These are phyloP conservation scores for Epicauta chinensis DNA, from an alignment of 1,140 invertebrate species.

Conservation along the genomic window DNA sequence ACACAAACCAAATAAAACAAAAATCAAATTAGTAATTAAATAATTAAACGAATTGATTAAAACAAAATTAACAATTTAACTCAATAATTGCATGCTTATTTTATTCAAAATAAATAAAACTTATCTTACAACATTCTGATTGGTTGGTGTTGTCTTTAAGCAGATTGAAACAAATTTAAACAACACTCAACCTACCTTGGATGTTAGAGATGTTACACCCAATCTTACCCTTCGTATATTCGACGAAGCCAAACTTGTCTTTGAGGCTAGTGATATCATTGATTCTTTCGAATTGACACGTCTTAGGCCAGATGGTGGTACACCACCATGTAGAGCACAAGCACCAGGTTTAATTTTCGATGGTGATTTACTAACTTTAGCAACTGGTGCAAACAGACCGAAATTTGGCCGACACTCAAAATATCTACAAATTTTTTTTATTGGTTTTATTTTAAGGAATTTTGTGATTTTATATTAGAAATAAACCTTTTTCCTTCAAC, in stretches of 20 bases:
- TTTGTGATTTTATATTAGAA: background rate
- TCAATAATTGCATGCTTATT: background rate
- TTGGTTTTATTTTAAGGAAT: background rate
- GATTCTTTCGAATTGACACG: conserved; percentile 81
- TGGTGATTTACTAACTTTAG: conserved; percentile 79
- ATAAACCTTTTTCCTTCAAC: conserved; percentile 75
- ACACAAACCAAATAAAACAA: conserved; percentile 21
- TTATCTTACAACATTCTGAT: conserved; percentile 13
- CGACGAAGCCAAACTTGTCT: conserved; percentile 56
- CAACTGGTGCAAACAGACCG: conserved; percentile 86
- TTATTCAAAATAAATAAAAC: background rate
- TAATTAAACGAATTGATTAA: conserved; percentile 7
- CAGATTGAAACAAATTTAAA: conserved; percentile 2
- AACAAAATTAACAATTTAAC: no score
- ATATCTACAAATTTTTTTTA: conserved; percentile 61
- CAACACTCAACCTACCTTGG: conserved; percentile 57
- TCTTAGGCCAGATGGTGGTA: conserved; percentile 51
- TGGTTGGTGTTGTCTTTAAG: conserved; percentile 26
- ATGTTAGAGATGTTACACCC: conserved; percentile 60
- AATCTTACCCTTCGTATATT: conserved; percentile 55
- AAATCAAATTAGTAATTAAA: conserved; percentile 6
- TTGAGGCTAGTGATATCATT: conserved; percentile 66
- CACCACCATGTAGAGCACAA: conserved; percentile 53
- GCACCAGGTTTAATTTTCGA: conserved; percentile 62
- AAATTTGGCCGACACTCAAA: conserved; percentile 86